Evolutionary conservation across 1,140 invertebrate genomes (phyloP), one percentile per base, ranked within the genome.

Genomic region (Oncopodura yosiiana): DNA sequence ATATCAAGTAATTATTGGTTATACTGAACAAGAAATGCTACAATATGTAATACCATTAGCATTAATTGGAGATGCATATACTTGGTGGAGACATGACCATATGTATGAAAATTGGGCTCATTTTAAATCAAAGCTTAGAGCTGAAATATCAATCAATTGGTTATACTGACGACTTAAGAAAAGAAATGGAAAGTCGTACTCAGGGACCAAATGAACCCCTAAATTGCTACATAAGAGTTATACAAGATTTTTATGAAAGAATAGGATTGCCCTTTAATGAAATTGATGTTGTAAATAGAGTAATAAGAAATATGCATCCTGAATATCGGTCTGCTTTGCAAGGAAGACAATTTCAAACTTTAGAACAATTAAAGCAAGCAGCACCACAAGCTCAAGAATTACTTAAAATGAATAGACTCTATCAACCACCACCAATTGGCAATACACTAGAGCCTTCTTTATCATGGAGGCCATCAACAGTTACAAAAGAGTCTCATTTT

Each of bases 201-300:
- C 49, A 57, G 36, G 48, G 42, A 12, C 24, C 29, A n/a, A 23
- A 45, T 34, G 55, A 57, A 23, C 30, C 46, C 2, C 34, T 57
- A 3, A 44, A 48, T 12, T 18, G 21, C 2, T 57, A 42, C 23
- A 51, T 57, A 18, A n/a, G 32, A 27, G 34, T 51, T 23, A 57
- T 57, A 3, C 3, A 21, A 16, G 48, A 50, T 51, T 49, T 44
- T 45, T 57, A 32, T 27, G 27, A 38, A 14, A 19, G 48, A 26
- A 16, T 51, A 27, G 37, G 26, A 6, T n/a, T 14, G 5, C 19
- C 2, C 5, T 14, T 29, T 18, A 3, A 24, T 14, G 46, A 57
- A 26, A 3, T 3, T 2, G 42, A 30, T 8, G 44, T 16, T 5
- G 38, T 50, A 12, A 24, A 36, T 2, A 21, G 32, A 27, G 37